Evolutionary conservation across 2,797 vertebrate species (phyloP), one percentile per base, ranked within the genome.

Genomic region (Thamnophis elegans): DNA sequence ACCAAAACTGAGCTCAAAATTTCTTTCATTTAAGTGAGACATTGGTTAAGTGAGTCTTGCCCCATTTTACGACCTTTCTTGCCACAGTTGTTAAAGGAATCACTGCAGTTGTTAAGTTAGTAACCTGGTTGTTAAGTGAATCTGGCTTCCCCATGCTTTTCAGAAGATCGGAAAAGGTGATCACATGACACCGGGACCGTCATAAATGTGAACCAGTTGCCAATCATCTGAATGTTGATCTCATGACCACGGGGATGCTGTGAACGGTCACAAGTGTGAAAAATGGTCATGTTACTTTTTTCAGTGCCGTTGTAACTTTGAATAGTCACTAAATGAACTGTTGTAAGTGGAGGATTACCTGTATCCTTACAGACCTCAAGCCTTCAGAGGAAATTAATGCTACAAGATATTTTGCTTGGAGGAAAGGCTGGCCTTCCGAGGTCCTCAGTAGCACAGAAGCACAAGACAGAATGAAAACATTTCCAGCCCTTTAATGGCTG

Each of bases 371-470:
- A 82, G 55, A 89, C 28, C 1, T 25, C 28, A 59, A 22, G 42
- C 28, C 32, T 53, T n/a, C 26, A 78, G 55, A 60, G 28, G 85
- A 82, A 94, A 94, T 16, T 89, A 78, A 73, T 59, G 94, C 91
- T 89, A 55, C 94, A 96, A 95, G 94, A 94, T 9, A 26, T 60
- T 59, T n/a, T 92, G 42, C 91, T 88, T 82, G 51, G 93, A 93
- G 93, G 93, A 90, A 55, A 90, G 92, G 68, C 86, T 92, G 89
- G 28, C 55, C 90, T 78, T 78, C 88, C 13, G 4, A 91, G 90
- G 47, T 93, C 88, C 89, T 95, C 91, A 94, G 94, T 92, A 95
- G 1, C 73, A 22, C n/a, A 89, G 58, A 59, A 95, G 3, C 32
- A n/a, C 3, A 2, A 20, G 89, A 56, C 9, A 56, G 11, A 78